Conservation (phyloP, 2,888 invertebrate genomes). For the Fragum sueziense region DNA sequence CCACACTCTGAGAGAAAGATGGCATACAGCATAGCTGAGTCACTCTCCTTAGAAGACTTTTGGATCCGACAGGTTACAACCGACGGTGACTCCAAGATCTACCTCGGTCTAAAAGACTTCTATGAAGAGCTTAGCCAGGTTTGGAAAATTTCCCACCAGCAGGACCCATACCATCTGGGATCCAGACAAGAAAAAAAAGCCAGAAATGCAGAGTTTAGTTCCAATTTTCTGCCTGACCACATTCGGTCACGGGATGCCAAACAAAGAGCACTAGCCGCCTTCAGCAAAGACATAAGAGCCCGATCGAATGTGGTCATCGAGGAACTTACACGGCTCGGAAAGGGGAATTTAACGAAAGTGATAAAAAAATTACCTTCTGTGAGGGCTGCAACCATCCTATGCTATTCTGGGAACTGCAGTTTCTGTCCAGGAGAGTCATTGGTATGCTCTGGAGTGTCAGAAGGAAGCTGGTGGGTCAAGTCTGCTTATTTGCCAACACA, state of each 20-base stretch:
- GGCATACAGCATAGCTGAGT: conserved; percentile 17
- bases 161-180: conserved; percentile 15
- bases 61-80: conserved; percentile 19
- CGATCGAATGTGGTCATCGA: conserved; percentile 17
- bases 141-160: conserved; percentile 13
- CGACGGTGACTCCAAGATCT: neutral
- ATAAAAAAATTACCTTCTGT: neutral
- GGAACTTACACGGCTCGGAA: conserved; percentile 4
- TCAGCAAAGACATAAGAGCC: conserved; percentile 23
- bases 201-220: conserved; percentile 20
- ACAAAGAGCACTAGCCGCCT: conserved; percentile 14
- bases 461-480: conserved; percentile 8
- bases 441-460: conserved; percentile 10
- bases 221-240: conserved; percentile 16
- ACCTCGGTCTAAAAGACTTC: conserved; percentile 4
- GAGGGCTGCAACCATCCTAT: conserved; percentile 13
- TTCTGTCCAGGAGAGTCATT: conserved; percentile 18
- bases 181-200: conserved; percentile 13
- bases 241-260: neutral
- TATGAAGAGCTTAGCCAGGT: neutral
- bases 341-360: neutral
- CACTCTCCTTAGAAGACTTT: conserved; percentile 18
- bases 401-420: conserved; percentile 23
- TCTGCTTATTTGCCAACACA: conserved; percentile 14
- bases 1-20: conserved; percentile 19